Conservation (phyloP, 2,888 invertebrate genomes). For the Tetragonula carbonaria region DNA sequence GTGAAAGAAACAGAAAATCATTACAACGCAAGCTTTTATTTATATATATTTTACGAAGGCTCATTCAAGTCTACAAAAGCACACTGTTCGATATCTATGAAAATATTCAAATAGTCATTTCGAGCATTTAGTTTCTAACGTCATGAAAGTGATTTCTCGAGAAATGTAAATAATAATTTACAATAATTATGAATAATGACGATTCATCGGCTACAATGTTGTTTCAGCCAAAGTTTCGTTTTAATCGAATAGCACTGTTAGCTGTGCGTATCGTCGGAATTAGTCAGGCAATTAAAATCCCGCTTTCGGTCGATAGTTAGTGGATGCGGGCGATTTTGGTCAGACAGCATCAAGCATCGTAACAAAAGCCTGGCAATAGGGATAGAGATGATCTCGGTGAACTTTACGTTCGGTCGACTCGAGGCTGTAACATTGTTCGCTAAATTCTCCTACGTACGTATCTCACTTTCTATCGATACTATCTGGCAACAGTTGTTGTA, state of each 20-base stretch:
- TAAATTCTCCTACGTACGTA: slow-evolving; percentile 22
- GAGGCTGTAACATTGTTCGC: background rate
- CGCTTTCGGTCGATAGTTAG: background rate
- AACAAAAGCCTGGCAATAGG: background rate
- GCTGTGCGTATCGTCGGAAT: background rate
- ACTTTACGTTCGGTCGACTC: slow-evolving; percentile 38
- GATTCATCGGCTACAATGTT: background rate
- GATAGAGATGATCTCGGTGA: slow-evolving; percentile 33
- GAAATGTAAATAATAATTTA: background rate
- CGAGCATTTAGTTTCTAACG: background rate
- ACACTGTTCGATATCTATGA: too few species aligned
- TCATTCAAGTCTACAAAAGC: too few species aligned
- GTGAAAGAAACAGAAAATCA: too few species aligned
- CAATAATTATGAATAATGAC: background rate
- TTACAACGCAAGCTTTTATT: too few species aligned
- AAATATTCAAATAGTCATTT: too few species aligned
- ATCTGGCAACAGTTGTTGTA: background rate
- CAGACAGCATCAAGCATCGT: background rate
- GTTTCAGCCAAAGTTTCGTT: background rate
- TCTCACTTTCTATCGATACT: slow-evolving; percentile 18
- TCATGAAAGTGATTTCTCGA: too few species aligned
- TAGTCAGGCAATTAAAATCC: slow-evolving; percentile 17
- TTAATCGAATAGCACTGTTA: background rate
- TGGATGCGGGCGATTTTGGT: slow-evolving; percentile 32
- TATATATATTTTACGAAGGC: too few species aligned